Base-by-base conservation (phyloP, 2,797 vertebrate species). In the Lophius americanus region DNA sequence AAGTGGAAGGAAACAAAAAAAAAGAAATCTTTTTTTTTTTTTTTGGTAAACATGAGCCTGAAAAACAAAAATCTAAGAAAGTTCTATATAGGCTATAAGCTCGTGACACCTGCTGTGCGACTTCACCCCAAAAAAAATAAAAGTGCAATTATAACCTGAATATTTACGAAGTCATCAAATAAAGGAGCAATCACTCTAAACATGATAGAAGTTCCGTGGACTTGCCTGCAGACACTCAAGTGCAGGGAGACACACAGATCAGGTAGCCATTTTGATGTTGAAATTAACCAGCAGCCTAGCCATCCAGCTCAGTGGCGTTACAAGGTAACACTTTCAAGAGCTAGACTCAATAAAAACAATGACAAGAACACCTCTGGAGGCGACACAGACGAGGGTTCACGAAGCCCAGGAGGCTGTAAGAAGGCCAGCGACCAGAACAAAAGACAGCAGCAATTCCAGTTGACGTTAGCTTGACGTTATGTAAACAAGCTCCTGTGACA, bases 211-310 rank as follows among this genome's bases (percentile, higher is more conserved):
- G 68, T 64, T 64, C 14, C 54, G 62, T 68, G 54, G 56, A 32
- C 83, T 58, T 69, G 66, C 64, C 72, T 70, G 60, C 64, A 81
- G 70, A 84, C 79, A 79, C 68, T 78, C 44, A 76, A 86, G 82
- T 81, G 84, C 88, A 90, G 86, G 83, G 70, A 90, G 79, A 86
- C 65, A 84, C 76, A 79, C 74, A 82, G 86, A 91, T 89, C 85
- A 91, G 91, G 91, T 91, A 85, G 90, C 89, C 89, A 92, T 91
- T 92, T 93, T 89, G 89, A 90, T 90, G 86, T 84, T 88, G 88
- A 89, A 91, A 92, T 88, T 88, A 88, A 87, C 75, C 81, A 90
- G 79, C 81, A 79, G 81, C 62, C 82, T 57, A 86, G 76, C 71
- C 57, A 85, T 73, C 56, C 70, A 84, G 81, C 74, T 85, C 77